Percentiles rank a stretch among this genome's conserved stretches.
Conservation (phyloP, 1,140 invertebrate genomes). For the Drosophila nigromelanica region DNA sequence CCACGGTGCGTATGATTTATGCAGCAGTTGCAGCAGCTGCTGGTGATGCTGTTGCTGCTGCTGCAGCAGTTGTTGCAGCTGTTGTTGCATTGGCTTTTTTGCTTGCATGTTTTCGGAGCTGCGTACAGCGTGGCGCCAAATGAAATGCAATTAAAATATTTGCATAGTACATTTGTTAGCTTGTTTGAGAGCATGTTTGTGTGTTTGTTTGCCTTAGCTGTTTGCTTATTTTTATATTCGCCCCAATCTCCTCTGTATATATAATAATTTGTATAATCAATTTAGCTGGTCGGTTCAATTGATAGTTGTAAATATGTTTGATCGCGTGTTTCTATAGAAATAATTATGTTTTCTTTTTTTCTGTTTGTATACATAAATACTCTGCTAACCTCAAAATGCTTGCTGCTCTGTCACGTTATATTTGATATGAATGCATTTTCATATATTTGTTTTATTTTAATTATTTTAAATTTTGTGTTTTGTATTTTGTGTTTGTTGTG, state of each 20-base stretch:
- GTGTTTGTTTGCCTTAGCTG: slow-evolving; percentile 36
- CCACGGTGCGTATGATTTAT: slow-evolving; percentile 74
- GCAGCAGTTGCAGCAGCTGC: slow-evolving; percentile 16
- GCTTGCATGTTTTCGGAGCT: slow-evolving; percentile 26
- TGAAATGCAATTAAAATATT: slow-evolving; percentile 78
- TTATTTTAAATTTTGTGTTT: slow-evolving; percentile 4
- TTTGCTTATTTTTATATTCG: slow-evolving; percentile 11
- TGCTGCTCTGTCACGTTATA: slow-evolving; percentile 24
- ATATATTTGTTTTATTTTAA: slow-evolving; percentile 7
- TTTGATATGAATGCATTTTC: slow-evolving; percentile 50
- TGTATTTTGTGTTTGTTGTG: background rate
- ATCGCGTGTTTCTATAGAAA: slow-evolving; percentile 31
- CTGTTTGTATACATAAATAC: slow-evolving; percentile 70
- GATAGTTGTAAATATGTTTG: slow-evolving; percentile 63
- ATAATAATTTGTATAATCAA: slow-evolving; percentile 20
- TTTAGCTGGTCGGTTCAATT: slow-evolving; percentile 57
- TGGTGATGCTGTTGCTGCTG: background rate
- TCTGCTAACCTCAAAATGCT: slow-evolving; percentile 21
- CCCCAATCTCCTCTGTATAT: slow-evolving; percentile 16
- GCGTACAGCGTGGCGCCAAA: slow-evolving; percentile 48
- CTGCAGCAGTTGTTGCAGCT: slow-evolving; percentile 13
- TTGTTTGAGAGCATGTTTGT: slow-evolving; percentile 20
- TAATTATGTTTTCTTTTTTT: slow-evolving; percentile 49
- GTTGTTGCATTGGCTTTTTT: slow-evolving; percentile 40
- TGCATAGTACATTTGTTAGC: slow-evolving; percentile 63